Evolutionary conservation across 2,888 invertebrate genomes (phyloP).

Genomic region (Tipula unca): DNA sequence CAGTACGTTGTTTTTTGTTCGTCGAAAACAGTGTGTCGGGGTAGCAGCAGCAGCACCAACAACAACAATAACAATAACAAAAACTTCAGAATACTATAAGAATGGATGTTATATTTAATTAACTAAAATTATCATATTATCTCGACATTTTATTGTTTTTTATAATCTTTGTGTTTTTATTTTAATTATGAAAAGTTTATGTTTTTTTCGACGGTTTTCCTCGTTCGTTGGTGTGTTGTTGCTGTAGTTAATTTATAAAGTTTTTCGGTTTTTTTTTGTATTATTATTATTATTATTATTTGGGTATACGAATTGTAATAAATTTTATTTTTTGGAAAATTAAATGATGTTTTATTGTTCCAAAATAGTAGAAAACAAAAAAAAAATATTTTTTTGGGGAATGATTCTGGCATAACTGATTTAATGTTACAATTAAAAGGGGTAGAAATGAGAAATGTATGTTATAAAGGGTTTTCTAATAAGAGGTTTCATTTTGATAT

Average conservation of each 20-base stretch:
- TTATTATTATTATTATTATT: neutral
- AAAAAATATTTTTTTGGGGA: neutral
- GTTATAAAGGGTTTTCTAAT: no score
- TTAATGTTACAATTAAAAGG: neutral
- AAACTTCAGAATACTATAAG: neutral
- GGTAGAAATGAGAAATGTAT: neutral
- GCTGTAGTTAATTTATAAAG: neutral
- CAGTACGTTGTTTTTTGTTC: neutral
- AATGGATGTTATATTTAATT: conserved; percentile 8
- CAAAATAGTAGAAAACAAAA: neutral
- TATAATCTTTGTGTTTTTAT: conserved; percentile 8
- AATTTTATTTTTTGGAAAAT: neutral
- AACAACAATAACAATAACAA: neutral
- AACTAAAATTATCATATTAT: conserved; percentile 14
- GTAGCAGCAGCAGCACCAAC: neutral
- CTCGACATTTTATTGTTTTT: conserved; percentile 14
- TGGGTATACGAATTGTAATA: neutral
- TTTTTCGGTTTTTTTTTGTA: neutral
- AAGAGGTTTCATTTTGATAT: no score
- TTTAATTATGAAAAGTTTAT: conserved; percentile 8
- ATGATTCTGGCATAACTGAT: neutral
- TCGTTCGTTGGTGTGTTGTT: neutral
- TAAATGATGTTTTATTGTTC: neutral
- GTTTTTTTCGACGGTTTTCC: conserved; percentile 14
- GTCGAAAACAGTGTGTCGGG: neutral